A percentile compares a stretch with the other conserved stretches of the same genome.
These are phyloP conservation scores for Formica exsecta DNA, from an alignment of 1,140 invertebrate species.

Conservation along the genomic window DNA sequence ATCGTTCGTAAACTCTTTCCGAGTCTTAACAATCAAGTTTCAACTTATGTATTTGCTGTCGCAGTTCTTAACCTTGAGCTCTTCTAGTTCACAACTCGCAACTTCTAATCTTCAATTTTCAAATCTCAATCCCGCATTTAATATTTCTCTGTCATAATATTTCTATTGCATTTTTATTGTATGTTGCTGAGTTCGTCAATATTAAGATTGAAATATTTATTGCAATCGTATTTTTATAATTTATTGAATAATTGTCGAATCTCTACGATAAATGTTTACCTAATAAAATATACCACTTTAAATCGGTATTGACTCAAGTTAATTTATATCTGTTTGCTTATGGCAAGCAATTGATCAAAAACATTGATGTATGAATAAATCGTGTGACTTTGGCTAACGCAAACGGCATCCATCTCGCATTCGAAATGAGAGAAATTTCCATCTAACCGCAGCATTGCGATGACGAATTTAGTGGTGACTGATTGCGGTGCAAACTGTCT, in stretches of 20 bases:
- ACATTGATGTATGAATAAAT: background rate
- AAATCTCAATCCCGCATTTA: background rate
- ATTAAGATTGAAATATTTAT: background rate
- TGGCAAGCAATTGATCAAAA: slow-evolving; percentile 9
- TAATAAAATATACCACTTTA: background rate
- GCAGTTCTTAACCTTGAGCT: no score
- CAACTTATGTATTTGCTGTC: background rate
- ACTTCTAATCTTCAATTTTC: background rate
- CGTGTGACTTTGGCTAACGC: slow-evolving; percentile 10
- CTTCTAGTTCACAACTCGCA: background rate
- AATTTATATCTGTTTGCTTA: background rate
- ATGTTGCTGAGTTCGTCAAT: background rate
- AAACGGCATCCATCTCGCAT: slow-evolving; percentile 1
- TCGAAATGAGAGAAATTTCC: slow-evolving; percentile 10
- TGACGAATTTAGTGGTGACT: slow-evolving; percentile 39
- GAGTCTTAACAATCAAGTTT: slow-evolving; percentile 2
- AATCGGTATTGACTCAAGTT: background rate
- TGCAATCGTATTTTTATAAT: no score
- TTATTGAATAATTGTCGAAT: background rate
- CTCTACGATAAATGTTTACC: background rate
- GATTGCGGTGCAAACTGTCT: slow-evolving; percentile 41
- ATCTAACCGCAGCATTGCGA: slow-evolving; percentile 44
- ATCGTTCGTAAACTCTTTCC: background rate
- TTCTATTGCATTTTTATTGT: background rate
- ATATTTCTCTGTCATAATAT: background rate